A percentile compares a stretch with the other conserved stretches of the same genome.
Conservation (phyloP, 1,140 invertebrate genomes). For the Trachymyrmex cornetzi region DNA sequence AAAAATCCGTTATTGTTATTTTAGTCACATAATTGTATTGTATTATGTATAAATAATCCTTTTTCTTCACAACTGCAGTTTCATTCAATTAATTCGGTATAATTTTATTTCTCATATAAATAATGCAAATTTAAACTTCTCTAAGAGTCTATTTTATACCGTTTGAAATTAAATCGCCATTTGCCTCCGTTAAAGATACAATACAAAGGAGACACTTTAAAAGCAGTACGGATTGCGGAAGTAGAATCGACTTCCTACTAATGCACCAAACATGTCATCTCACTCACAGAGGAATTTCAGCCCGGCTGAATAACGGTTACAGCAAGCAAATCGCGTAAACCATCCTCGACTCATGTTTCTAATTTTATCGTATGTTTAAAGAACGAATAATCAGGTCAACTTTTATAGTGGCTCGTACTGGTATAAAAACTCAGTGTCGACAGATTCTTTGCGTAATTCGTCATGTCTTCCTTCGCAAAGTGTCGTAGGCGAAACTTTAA, state of each 20-base stretch:
- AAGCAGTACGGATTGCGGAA: background rate
- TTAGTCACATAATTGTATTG: background rate
- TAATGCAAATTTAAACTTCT: background rate
- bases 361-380: conserved; percentile 42
- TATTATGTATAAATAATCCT: conserved; percentile 7
- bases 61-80: background rate
- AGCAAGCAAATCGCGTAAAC: conserved; percentile 22
- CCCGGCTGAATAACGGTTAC: conserved; percentile 13
- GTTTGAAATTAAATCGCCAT: background rate
- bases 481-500: background rate
- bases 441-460: background rate
- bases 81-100: background rate
- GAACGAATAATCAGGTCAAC: conserved; percentile 31
- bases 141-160: background rate
- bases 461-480: conserved; percentile 14
- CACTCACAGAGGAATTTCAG: conserved; percentile 6
- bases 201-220: conserved; percentile 29
- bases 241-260: conserved; percentile 26
- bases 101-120: conserved; percentile 1
- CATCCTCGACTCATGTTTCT: background rate
- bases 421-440: conserved; percentile 45
- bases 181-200: background rate
- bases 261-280: conserved; percentile 42
- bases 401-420: background rate
- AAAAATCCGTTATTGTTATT: background rate